phyloP scores from a whole-genome alignment of 1,140 invertebrate species.

The Cotesia vestalis region DNA sequence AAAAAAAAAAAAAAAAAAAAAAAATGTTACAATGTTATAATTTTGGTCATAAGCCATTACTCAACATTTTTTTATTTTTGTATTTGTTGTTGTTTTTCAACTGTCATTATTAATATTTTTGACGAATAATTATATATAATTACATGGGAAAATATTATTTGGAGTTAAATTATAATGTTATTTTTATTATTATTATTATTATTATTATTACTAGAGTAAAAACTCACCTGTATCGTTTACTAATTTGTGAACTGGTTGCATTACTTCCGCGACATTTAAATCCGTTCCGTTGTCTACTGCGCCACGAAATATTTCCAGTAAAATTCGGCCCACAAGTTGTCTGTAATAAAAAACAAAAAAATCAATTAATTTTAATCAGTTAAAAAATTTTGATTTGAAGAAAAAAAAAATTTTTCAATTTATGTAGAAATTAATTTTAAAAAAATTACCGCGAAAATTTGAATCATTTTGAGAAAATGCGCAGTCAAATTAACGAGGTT shows the following conservation, averaged over 20 bases:
- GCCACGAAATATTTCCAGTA: conserved; percentile 58
- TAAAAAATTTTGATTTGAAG: conserved; percentile 3
- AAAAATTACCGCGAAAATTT: neutral
- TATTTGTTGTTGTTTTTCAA: too few relatives aligned
- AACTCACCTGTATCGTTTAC: conserved; percentile 52
- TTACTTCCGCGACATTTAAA: conserved; percentile 51
- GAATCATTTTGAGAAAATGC: neutral
- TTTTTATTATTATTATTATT: too few relatives aligned
- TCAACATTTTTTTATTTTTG: neutral
- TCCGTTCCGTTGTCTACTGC: conserved; percentile 51
- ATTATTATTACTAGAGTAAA: neutral
- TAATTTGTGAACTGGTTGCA: conserved; percentile 52
- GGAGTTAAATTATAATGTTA: neutral
- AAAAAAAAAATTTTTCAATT: neutral
- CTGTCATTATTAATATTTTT: too few relatives aligned
- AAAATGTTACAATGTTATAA: neutral
- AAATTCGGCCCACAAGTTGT: conserved; percentile 56
- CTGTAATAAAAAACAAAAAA: conserved; percentile 54
- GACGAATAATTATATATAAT: too few relatives aligned
- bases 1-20: too few relatives aligned
- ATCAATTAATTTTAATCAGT: conserved; percentile 3
- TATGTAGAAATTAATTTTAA: neutral
- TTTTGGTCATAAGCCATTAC: neutral
- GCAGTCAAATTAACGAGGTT: neutral
- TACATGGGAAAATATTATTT: too few relatives aligned